A percentile compares a stretch with the other conserved stretches of the same genome.
These are phyloP conservation scores for Hydra vulgaris DNA, from an alignment of 30 jellyfish, hydroid and myxozoan species.

Conservation along the genomic window DNA sequence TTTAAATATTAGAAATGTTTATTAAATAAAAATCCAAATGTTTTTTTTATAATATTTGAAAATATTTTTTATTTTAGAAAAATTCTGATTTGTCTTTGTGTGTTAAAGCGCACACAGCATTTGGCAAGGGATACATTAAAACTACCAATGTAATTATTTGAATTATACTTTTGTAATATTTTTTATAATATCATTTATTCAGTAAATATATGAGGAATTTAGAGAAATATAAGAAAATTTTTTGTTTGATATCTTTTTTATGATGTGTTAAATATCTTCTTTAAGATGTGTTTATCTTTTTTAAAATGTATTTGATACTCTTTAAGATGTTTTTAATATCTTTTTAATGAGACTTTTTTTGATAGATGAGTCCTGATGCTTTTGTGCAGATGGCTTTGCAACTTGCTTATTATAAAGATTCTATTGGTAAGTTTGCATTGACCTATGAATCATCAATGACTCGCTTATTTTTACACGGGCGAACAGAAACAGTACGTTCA, in stretches of 20 bases:
- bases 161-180: background rate
- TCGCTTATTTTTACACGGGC: constrained; percentile 79
- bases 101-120: constrained; percentile 47
- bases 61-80: constrained; percentile 28
- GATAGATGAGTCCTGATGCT: constrained; percentile 97
- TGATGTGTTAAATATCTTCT: too few species aligned
- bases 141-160: constrained; percentile 49
- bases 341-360: background rate
- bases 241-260: too few species aligned
- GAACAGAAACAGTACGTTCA: constrained; percentile 92
- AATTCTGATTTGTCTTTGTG: constrained; percentile 54
- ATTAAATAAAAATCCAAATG: too few species aligned
- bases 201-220: too few species aligned
- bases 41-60: too few species aligned
- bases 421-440: constrained; percentile 66
- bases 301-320: too few species aligned
- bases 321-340: too few species aligned
- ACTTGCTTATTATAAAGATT: constrained; percentile 75
- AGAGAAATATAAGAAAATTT: too few species aligned
- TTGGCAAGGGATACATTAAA: constrained; percentile 88
- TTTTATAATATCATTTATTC: too few species aligned
- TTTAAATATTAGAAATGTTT: too few species aligned
- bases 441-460: constrained; percentile 96
- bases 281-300: too few species aligned
- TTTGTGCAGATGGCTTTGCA: constrained; percentile 83